phyloP scores from a whole-genome alignment of 2,888 invertebrate genomes.

The Synergus laeviventris region DNA sequence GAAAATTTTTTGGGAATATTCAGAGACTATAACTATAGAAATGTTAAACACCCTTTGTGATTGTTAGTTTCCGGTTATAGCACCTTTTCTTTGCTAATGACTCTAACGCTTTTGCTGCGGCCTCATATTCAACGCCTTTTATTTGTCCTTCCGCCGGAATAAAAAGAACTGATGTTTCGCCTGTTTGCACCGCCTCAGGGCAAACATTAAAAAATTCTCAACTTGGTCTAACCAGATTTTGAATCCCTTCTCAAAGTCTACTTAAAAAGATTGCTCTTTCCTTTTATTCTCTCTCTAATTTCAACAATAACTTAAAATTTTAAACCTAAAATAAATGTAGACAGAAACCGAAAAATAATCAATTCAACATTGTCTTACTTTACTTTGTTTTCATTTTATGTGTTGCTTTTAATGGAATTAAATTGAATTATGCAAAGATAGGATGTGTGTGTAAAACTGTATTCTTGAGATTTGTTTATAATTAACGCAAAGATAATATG shows the following conservation, averaged over 20 bases:
- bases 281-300: slow-evolving; percentile 7
- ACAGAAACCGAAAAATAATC: neutral
- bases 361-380: neutral
- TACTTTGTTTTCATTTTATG: neutral
- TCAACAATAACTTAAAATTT: slow-evolving; percentile 25
- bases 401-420: neutral
- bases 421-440: neutral
- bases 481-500: slow-evolving; percentile 55
- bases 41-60: slow-evolving; percentile 36
- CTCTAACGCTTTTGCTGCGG: slow-evolving; percentile 41
- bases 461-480: slow-evolving; percentile 56
- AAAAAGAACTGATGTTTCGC: slow-evolving; percentile 31
- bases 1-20: slow-evolving; percentile 2
- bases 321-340: neutral
- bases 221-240: slow-evolving; percentile 30
- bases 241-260: slow-evolving; percentile 10
- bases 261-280: slow-evolving; percentile 27
- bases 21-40: neutral
- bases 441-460: neutral
- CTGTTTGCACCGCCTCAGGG: slow-evolving; percentile 48
- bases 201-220: slow-evolving; percentile 45
- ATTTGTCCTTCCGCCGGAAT: slow-evolving; percentile 48
- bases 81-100: slow-evolving; percentile 56
- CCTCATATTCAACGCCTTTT: slow-evolving; percentile 18
- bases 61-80: slow-evolving; percentile 58